Evolutionary conservation across 2,888 invertebrate species (phyloP), one percentile per base, ranked within the genome.

Genomic region (Drosophila antonietae): DNA sequence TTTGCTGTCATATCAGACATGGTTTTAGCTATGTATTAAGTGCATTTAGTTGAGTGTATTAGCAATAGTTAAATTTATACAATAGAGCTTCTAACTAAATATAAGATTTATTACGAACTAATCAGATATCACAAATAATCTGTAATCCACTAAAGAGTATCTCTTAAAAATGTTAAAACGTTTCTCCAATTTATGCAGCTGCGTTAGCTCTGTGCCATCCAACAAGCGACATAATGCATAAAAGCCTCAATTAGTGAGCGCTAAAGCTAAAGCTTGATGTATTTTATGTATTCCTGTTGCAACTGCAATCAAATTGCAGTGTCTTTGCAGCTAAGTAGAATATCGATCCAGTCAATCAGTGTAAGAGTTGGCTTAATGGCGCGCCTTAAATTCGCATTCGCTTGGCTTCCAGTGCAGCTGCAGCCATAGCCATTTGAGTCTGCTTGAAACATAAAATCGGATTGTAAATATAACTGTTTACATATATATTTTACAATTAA

Each of bases 401-500:
- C 9, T 44, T 47, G 31, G 9, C 28, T n/a, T 14, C 46, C 8
- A 4, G n/a, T 6, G 9, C 47, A 5, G 49, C 49, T 15, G 47
- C 28, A 23, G 14, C 2, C 20, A 20, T 20, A 20, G 20, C 23
- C 15, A 31, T 28, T 31, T 49, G 9, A 3, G 33, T 14, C 51
- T 35, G 52, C 35, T 20, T 8, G 23, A 3, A 53, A 23, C 35
- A 53, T 37, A 23, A 53, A 53, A 53, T 15, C 52, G 9, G 37
- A 53, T 53, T 37, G 37, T 37, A 23, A 53, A 53, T 51, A 51
- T 35, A 35, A 8, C 18, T 18, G 33, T 18, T 51, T 33, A 51
- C 51, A 51, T 35, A 33, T 53, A 53, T 53, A 37, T 37, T 37
- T 53, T 53, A 53, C 52, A 53, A 53, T 53, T 18, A 56, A 41